These are phyloP conservation scores for Eristalis tenax DNA, from an alignment of 2,888 invertebrate species.

Conservation along the genomic window DNA sequence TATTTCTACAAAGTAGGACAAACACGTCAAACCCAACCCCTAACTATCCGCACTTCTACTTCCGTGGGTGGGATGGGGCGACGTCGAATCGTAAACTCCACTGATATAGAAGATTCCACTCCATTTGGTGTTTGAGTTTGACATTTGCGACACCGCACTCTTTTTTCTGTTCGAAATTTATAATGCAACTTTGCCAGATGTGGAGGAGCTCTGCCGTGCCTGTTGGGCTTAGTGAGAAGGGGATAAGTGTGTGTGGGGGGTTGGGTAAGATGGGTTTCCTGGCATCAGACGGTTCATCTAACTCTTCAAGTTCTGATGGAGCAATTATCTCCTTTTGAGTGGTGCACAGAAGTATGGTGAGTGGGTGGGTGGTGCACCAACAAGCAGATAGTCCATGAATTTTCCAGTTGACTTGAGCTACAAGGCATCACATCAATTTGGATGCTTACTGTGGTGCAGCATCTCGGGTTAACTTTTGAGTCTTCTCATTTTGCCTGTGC, in stretches of 20 bases:
- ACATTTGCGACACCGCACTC: slow-evolving; percentile 61
- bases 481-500: not conserved
- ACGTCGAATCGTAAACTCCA: slow-evolving; percentile 55
- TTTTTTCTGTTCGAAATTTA: slow-evolving; percentile 29
- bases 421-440: slow-evolving; percentile 7
- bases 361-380: not conserved
- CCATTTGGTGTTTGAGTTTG: slow-evolving; percentile 70
- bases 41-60: slow-evolving; percentile 49
- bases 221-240: too few relatives aligned
- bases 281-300: slow-evolving; percentile 23
- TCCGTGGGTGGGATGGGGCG: not conserved
- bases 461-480: not conserved
- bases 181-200: slow-evolving; percentile 33
- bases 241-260: not conserved
- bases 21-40: slow-evolving; percentile 59
- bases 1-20: slow-evolving; percentile 64
- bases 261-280: not conserved
- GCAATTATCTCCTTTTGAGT: slow-evolving; percentile 52
- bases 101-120: slow-evolving; percentile 66
- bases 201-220: not conserved
- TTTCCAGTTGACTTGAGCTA: slow-evolving; percentile 39
- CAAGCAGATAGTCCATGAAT: slow-evolving; percentile 20
- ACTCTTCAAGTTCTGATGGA: slow-evolving; percentile 46
- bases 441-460: slow-evolving; percentile 1
- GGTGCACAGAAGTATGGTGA: not conserved